Evolutionary conservation across 1,140 invertebrate genomes (phyloP).

Genomic region (Saccostrea cuccullata): DNA sequence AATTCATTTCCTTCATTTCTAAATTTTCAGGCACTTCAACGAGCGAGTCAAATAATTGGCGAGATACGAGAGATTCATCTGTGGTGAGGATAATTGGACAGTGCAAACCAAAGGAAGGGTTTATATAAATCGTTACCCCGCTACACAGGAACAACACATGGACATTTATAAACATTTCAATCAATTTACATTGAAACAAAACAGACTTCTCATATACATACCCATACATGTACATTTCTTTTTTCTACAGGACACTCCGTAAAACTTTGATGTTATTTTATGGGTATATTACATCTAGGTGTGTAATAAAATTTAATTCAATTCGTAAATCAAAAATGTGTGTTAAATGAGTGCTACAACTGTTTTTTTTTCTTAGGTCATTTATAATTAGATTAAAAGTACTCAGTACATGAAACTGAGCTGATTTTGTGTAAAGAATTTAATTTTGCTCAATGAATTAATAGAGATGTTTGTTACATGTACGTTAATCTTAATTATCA

Average conservation of each 20-base stretch:
- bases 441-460: neutral
- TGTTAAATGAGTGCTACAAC: neutral
- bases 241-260: no score
- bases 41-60: constrained; percentile 71
- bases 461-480: neutral
- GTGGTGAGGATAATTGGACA: constrained; percentile 58
- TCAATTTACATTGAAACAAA: neutral
- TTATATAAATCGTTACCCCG: neutral
- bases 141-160: no score
- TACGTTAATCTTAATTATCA: neutral
- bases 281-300: no score
- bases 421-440: neutral
- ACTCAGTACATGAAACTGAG: neutral
- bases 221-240: neutral
- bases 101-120: neutral
- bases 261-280: no score
- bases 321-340: neutral
- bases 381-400: neutral
- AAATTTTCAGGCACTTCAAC: constrained; percentile 68
- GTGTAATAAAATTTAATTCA: neutral
- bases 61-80: constrained; percentile 71
- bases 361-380: neutral
- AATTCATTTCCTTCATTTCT: neutral
- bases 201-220: neutral
- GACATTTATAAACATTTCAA: neutral